Conservation (phyloP, 1,140 invertebrate species). For the Drosophila bocki region DNA sequence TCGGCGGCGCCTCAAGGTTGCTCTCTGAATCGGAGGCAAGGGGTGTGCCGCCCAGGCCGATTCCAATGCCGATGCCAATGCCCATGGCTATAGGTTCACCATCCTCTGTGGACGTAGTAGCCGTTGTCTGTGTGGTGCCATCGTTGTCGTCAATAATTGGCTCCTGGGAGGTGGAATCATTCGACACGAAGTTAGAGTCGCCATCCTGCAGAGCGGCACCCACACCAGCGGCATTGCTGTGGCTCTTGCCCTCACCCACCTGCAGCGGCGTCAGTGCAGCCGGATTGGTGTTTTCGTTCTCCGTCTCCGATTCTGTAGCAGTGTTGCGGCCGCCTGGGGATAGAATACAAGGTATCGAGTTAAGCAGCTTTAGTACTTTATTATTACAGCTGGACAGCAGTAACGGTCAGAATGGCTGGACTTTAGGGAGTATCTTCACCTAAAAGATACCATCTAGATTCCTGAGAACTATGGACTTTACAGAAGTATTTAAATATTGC, state of each 20-base stretch:
- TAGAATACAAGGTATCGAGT: constrained; percentile 10
- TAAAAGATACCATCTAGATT: too few species aligned
- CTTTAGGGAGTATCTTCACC: background rate
- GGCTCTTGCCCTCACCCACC: constrained; percentile 75
- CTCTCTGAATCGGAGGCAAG: constrained; percentile 85
- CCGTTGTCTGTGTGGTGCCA: constrained; percentile 82
- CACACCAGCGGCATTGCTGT: constrained; percentile 59
- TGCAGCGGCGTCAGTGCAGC: constrained; percentile 47
- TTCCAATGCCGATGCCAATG: too few species aligned
- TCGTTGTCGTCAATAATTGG: constrained; percentile 78
- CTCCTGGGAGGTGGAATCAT: constrained; percentile 83
- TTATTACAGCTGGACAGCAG: background rate
- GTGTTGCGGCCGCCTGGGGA: constrained; percentile 87
- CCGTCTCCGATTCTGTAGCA: constrained; percentile 85
- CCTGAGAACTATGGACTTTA: background rate
- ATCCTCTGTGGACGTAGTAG: constrained; percentile 79
- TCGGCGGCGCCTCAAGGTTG: constrained; percentile 87
- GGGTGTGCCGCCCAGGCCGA: constrained; percentile 48
- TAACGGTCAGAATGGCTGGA: background rate
- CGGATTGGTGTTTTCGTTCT: constrained; percentile 85
- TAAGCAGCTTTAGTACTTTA: background rate
- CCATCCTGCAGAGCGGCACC: constrained; percentile 72
- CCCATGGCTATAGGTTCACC: constrained; percentile 57
- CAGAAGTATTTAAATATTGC: background rate
- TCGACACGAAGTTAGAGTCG: constrained; percentile 82